phyloP scores from a whole-genome alignment of 2,888 invertebrate species.

The Pseudococcus viburni region DNA sequence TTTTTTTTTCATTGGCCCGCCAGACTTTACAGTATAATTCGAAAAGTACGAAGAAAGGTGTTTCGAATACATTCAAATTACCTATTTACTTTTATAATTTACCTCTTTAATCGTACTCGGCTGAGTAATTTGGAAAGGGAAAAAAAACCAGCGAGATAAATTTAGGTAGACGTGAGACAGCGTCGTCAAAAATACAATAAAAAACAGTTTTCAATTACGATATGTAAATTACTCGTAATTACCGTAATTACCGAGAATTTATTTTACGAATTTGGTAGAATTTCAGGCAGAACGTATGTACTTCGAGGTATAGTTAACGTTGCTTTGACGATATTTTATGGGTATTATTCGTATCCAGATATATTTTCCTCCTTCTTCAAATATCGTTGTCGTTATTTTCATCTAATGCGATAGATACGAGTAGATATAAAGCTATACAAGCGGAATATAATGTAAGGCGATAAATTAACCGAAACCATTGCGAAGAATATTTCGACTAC shows the following conservation, averaged over 20 bases:
- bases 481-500: not conserved
- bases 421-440: not conserved
- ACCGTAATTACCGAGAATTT: not conserved
- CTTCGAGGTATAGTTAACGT: not conserved
- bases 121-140: not conserved
- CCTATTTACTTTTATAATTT: not conserved
- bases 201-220: conserved; percentile 27
- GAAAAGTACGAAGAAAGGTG: not conserved
- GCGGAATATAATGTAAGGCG: not conserved
- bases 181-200: not conserved
- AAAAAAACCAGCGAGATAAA: not conserved
- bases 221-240: conserved; percentile 10
- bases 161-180: not conserved
- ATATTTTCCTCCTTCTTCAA: not conserved
- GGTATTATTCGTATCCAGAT: not conserved
- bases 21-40: not conserved
- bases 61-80: conserved; percentile 8
- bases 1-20: too few species aligned
- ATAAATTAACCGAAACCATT: not conserved
- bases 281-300: not conserved
- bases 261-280: not conserved
- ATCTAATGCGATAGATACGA: not conserved
- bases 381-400: not conserved
- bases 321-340: not conserved
- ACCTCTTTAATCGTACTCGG: not conserved